Evolutionary conservation across 30 jellyfish, hydroid and myxozoan genomes (phyloP).

Genomic region (Nemopilema nomurai): DNA sequence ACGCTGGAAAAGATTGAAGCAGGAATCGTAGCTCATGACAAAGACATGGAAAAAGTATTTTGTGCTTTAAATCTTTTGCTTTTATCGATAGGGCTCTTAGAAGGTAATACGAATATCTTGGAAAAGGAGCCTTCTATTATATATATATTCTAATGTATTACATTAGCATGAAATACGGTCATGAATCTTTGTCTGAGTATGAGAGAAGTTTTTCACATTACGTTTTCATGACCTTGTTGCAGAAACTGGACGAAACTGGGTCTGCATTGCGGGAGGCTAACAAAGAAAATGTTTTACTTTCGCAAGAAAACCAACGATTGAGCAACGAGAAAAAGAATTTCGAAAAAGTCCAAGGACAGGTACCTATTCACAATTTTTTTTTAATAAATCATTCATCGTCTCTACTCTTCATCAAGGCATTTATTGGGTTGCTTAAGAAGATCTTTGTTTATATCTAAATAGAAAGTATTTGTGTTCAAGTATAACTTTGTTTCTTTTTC

Average conservation of each 20-base stretch:
- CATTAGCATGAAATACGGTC: no score
- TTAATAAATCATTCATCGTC: not conserved
- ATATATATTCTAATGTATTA: no score
- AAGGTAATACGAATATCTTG: no score
- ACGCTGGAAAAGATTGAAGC: slow-evolving; percentile 24
- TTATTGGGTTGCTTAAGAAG: no score
- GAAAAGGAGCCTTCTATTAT: no score
- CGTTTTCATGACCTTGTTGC: not conserved
- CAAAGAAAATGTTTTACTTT: slow-evolving; percentile 9
- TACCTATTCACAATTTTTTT: not conserved
- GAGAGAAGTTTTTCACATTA: no score
- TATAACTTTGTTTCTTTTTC: no score
- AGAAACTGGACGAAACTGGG: slow-evolving; percentile 35
- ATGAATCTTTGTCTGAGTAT: no score
- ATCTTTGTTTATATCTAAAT: no score
- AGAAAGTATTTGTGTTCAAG: no score
- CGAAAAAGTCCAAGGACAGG: slow-evolving; percentile 44
- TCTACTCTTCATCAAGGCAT: no score
- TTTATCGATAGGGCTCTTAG: no score
- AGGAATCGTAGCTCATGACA: slow-evolving; percentile 18
- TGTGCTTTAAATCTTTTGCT: not conserved
- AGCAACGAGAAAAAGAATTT: slow-evolving; percentile 15
- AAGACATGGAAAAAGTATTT: slow-evolving; percentile 43
- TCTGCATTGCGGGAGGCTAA: slow-evolving; percentile 22
- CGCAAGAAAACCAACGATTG: slow-evolving; percentile 24